Percentiles rank a stretch among this genome's conserved stretches.
Conservation (phyloP, 1,140 invertebrate species). For the Drosophila kanapiae region DNA sequence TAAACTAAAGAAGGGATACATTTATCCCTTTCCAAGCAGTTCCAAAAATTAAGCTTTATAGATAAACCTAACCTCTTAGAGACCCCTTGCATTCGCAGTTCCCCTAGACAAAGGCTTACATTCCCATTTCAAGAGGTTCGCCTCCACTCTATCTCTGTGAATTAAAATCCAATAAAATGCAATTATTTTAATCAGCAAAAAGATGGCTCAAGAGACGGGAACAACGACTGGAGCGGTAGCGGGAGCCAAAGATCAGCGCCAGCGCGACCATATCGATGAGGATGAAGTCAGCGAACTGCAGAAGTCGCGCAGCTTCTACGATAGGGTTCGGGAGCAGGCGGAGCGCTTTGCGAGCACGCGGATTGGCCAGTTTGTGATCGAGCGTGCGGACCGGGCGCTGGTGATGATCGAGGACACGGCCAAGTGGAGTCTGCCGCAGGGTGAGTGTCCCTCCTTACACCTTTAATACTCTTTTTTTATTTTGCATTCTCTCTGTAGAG, state of each 20-base stretch:
- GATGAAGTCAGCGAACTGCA: constrained; percentile 72
- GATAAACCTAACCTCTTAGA: background rate
- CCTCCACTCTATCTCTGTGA: background rate
- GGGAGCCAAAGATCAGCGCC: constrained; percentile 58
- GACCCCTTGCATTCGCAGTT: background rate
- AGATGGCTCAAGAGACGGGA: constrained; percentile 56
- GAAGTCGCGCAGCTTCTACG: constrained; percentile 55
- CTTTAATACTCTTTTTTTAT: background rate
- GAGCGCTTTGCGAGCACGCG: constrained; percentile 71
- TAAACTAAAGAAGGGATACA: too few relatives aligned
- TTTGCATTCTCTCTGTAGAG: background rate
- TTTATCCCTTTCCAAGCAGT: too few relatives aligned
- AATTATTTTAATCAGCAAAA: constrained; percentile 27
- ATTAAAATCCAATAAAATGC: constrained; percentile 13
- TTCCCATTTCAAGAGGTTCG: background rate
- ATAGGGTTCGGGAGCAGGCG: constrained; percentile 57
- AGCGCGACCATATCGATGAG: constrained; percentile 67
- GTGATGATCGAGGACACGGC: constrained; percentile 75
- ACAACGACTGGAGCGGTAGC: constrained; percentile 15
- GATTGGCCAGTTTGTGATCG: constrained; percentile 70
- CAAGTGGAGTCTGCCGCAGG: constrained; percentile 80
- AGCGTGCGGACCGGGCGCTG: constrained; percentile 62
- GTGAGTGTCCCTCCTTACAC: constrained; percentile 22
- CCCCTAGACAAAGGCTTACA: constrained; percentile 3
- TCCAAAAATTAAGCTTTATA: background rate